phyloP scores from a whole-genome alignment of 2,113 vertebrate species.

The Sinocyclocheilus grahami region DNA sequence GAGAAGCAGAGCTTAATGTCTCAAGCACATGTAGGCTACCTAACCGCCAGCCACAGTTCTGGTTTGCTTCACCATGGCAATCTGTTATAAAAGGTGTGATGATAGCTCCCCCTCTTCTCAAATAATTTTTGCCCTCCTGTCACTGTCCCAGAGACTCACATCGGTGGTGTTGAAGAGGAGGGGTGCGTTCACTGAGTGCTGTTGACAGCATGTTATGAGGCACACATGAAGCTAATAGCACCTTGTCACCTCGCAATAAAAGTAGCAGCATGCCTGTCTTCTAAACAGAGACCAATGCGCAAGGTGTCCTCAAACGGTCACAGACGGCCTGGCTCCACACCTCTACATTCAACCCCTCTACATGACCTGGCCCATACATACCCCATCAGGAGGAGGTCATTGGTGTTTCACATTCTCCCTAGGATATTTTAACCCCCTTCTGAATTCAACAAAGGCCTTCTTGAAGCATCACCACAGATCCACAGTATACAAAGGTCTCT shows the following conservation, averaged over 20 bases:
- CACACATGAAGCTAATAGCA: slow-evolving; percentile 32
- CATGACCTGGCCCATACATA: background rate
- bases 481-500: background rate
- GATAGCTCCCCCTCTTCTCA: background rate
- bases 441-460: background rate
- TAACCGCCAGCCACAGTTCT: background rate
- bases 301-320: slow-evolving; percentile 31
- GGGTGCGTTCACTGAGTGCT: slow-evolving; percentile 20
- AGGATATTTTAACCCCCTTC: slow-evolving; percentile 12
- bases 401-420: background rate
- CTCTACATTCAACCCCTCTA: background rate
- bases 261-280: slow-evolving; percentile 26
- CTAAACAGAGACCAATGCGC: slow-evolving; percentile 21
- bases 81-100: slow-evolving; percentile 29
- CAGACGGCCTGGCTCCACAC: background rate
- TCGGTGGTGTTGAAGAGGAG: background rate
- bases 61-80: background rate
- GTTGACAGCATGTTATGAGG: slow-evolving; percentile 32
- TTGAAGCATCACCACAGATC: background rate
- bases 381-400: background rate
- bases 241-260: slow-evolving; percentile 38
- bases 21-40: background rate
- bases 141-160: slow-evolving; percentile 31
- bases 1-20: background rate
- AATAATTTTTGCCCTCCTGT: slow-evolving; percentile 24